Base-by-base conservation (phyloP, 1,140 invertebrate species). In the Drosophila asahinai region DNA sequence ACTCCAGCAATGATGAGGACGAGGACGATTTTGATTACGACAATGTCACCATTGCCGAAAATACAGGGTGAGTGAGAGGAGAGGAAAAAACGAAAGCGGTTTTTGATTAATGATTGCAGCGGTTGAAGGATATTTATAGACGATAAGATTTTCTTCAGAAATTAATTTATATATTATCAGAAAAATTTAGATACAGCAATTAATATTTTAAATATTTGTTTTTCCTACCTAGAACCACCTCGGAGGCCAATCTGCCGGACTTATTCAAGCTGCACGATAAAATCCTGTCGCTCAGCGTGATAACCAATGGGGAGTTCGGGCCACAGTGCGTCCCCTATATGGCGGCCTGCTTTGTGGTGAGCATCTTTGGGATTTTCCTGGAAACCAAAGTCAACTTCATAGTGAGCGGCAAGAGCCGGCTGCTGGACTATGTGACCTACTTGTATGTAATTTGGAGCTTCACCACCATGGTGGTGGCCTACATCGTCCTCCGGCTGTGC, bases 341-440 rank as follows among this genome's bases (percentile, higher is more conserved):
- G 83, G 91, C 92, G 3, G 91, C 83, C 30, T 91, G 91, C 54
- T 93, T 93, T 64, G 83, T 93, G 36, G 77, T 92, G 33, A 84
- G 78, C 51, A 86, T 93, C 54, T 93, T 93, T 64, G 92, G 87
- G 6, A 92, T 93, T 12, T 93, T 93, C 43, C 77, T 93, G 7
- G 86, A 89, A 42, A 93, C 91, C 9, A 93, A 93, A 54, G 92
- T 93, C 17, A 92, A 91, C 43, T 92, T 93, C 52, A 78, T 87
- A 30, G 83, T 91, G 12, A 72, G 84, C 22, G 90, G 91, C 47
- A 83, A 92, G 52, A 93, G 78, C 17, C 61, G 36, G 0, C 27
- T 89, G 25, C 52, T 93, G 36, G 89, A 92, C 27, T 92, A 92
- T 57, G 59, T 91, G 7, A 81, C 87, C 14, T 79, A 84, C 48